A percentile compares a stretch with the other conserved stretches of the same genome.
Conservation (phyloP, 2,888 invertebrate species). For the Coelopa pilipes region DNA sequence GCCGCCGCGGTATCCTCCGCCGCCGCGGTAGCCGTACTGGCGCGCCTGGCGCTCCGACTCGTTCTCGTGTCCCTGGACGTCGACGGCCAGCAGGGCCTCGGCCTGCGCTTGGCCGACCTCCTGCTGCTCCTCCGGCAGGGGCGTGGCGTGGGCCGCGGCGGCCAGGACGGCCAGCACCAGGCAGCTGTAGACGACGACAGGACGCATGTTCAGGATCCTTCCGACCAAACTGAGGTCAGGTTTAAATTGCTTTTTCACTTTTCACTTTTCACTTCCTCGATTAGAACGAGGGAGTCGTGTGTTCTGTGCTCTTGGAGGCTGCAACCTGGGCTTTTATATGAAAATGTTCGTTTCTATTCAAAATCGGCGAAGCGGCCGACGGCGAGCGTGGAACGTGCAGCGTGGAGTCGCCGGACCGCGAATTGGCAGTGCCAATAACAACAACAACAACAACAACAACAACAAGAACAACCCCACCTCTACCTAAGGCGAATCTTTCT, state of each 20-base stretch:
- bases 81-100: constrained; percentile 44
- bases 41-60: constrained; percentile 49
- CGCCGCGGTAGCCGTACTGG: constrained; percentile 38
- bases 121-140: constrained; percentile 33
- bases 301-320: constrained; percentile 17
- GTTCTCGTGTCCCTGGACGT: constrained; percentile 51
- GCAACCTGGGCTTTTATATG: constrained; percentile 20
- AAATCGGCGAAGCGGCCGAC: not conserved
- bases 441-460: too few relatives aligned
- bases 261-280: not conserved
- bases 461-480: too few relatives aligned
- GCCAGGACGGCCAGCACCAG: constrained; percentile 41
- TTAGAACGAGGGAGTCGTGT: not conserved
- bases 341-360: not conserved
- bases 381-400: too few relatives aligned
- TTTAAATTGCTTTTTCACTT: constrained; percentile 5
- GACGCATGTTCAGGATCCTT: constrained; percentile 44
- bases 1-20: constrained; percentile 29
- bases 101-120: constrained; percentile 36
- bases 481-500: too few relatives aligned
- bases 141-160: constrained; percentile 38
- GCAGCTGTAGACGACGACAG: constrained; percentile 43
- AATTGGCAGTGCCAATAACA: too few relatives aligned
- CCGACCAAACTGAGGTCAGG: constrained; percentile 6
- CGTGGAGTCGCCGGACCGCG: too few relatives aligned